These are phyloP conservation scores for Helogale parvula DNA, from an alignment of 2,113 vertebrate genomes.

Conservation along the genomic window DNA sequence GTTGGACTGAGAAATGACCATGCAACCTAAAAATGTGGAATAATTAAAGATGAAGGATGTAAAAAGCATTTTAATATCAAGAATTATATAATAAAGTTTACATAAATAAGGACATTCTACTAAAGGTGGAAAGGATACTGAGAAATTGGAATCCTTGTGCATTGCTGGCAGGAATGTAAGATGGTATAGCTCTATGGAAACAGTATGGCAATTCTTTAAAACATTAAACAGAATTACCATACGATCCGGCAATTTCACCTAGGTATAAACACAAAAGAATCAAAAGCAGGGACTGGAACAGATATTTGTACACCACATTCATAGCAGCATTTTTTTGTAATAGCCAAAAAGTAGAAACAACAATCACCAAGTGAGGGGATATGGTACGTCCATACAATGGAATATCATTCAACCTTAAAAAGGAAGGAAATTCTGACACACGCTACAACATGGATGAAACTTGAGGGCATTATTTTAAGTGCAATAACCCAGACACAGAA, in stretches of 20 bases:
- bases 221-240: neutral
- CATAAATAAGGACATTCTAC: slow-evolving; percentile 5
- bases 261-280: neutral
- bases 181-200: neutral
- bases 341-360: neutral
- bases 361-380: neutral
- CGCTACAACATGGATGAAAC: neutral
- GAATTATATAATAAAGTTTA: neutral
- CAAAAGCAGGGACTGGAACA: neutral
- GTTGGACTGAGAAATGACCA: neutral
- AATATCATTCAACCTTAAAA: neutral
- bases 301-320: neutral
- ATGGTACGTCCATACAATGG: no score
- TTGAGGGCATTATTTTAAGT: neutral
- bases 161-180: neutral
- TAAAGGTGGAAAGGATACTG: neutral
- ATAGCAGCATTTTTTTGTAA: neutral
- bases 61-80: neutral
- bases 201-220: neutral
- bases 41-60: neutral
- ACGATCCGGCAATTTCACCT: neutral
- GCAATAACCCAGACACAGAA: neutral
- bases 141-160: neutral
- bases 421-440: neutral
- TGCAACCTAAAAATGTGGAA: neutral